Percentiles rank a stretch among this genome's conserved stretches.
Evolutionary conservation across 2,113 vertebrate genomes (phyloP).

Genomic region (Corythornis vintsioides): DNA sequence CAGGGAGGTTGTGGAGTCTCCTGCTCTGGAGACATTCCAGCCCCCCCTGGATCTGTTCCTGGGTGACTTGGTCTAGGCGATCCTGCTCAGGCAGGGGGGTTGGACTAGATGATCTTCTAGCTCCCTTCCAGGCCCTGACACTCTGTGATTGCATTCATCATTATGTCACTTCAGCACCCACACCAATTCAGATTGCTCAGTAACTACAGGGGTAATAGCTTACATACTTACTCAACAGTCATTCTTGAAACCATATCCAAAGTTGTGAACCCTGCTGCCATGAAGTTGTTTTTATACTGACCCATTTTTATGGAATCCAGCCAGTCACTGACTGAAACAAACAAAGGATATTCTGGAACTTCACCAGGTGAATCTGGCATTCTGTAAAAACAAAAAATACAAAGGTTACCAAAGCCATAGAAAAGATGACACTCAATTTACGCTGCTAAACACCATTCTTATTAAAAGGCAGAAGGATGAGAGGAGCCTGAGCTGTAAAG

Average conservation of each 20-base stretch:
- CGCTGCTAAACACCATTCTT: background rate
- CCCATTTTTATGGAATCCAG: constrained; percentile 98
- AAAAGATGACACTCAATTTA: background rate
- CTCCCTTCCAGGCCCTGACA: no score
- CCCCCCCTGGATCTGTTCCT: no score
- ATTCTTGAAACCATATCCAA: constrained; percentile 94
- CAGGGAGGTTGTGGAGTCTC: no score
- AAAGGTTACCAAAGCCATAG: constrained; percentile 9
- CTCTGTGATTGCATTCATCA: background rate
- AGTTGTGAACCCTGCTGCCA: constrained; percentile 91
- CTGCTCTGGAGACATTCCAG: no score
- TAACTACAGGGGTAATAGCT: background rate
- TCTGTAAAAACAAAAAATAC: constrained; percentile 64
- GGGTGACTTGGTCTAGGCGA: no score
- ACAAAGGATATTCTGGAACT: constrained; percentile 90
- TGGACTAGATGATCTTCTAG: no score
- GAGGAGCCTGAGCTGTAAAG: background rate
- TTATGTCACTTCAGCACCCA: background rate
- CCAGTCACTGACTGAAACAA: constrained; percentile 95
- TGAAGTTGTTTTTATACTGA: constrained; percentile 95
- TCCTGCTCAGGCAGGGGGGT: no score
- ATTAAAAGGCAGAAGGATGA: background rate
- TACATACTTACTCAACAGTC: constrained; percentile 92
- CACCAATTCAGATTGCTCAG: background rate
- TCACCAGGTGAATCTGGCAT: constrained; percentile 92